A percentile compares a stretch with the other conserved stretches of the same genome.
Evolutionary conservation across 2,888 invertebrate species (phyloP).

Genomic region (Athalia cordata): DNA sequence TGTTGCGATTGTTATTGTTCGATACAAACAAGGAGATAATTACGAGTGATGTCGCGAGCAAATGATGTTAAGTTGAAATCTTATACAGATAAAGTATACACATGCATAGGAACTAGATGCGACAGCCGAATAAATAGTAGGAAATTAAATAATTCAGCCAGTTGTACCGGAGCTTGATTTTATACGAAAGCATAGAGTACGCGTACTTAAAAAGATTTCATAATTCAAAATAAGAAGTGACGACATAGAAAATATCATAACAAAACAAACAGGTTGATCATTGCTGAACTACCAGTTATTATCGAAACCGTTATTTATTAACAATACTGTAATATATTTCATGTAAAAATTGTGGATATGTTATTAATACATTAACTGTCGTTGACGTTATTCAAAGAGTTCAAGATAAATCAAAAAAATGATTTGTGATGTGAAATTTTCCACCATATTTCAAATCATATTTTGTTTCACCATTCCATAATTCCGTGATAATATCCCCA

Average conservation of each 20-base stretch:
- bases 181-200: too few relatives aligned
- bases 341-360: constrained; percentile 69
- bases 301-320: constrained; percentile 60
- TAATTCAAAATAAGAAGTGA: too few relatives aligned
- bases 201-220: not conserved
- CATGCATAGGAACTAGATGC: too few relatives aligned
- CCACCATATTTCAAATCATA: not conserved
- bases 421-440: not conserved
- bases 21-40: too few relatives aligned
- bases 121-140: too few relatives aligned
- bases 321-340: constrained; percentile 68
- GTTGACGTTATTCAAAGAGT: not conserved
- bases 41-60: too few relatives aligned
- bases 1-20: too few relatives aligned
- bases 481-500: too few relatives aligned
- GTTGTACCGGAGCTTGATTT: too few relatives aligned
- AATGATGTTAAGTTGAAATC: too few relatives aligned
- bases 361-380: constrained; percentile 53
- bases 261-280: constrained; percentile 51
- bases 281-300: constrained; percentile 39
- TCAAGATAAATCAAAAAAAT: not conserved
- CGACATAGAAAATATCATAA: not conserved
- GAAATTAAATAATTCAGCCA: too few relatives aligned
- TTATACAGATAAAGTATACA: too few relatives aligned
- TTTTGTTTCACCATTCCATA: not conserved